Evolutionary conservation across 2,113 vertebrate genomes (phyloP).

Genomic region (Sula dactylatra): DNA sequence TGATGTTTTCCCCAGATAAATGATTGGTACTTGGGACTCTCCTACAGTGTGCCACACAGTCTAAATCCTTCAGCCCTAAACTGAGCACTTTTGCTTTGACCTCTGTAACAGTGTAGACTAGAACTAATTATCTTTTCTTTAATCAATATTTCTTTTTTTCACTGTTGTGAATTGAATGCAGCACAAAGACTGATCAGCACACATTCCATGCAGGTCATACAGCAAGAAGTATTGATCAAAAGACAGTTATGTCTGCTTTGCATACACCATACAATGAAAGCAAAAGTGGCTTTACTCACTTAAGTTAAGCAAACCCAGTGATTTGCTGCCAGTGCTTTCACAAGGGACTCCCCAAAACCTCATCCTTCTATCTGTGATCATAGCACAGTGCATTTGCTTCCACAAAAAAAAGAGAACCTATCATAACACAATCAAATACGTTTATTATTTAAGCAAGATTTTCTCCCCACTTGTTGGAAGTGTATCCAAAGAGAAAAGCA

Average conservation of each 20-base stretch:
- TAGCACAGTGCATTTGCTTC: not conserved
- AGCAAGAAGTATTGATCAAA: not conserved
- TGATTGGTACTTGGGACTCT: not conserved
- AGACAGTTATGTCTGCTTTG: not conserved
- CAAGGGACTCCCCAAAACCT: not conserved
- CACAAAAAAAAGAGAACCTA: not conserved
- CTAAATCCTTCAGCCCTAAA: not conserved
- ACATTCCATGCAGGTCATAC: not conserved
- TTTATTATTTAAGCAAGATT: not conserved
- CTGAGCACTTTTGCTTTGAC: not conserved
- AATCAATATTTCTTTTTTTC: not conserved
- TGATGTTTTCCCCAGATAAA: not conserved
- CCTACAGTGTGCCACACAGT: not conserved
- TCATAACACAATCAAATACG: not conserved
- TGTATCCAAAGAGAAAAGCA: not conserved
- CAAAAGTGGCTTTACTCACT: not conserved
- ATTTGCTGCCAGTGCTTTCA: not conserved
- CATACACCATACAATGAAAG: not conserved
- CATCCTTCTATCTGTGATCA: not conserved
- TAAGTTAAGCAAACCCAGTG: not conserved
- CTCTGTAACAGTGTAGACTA: not conserved
- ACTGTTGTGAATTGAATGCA: not conserved
- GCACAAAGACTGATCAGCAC: not conserved
- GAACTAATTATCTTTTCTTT: not conserved
- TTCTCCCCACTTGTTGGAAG: not conserved